These are phyloP conservation scores for Muntiacus muntjak DNA, from an alignment of 2,113 vertebrate species.

Conservation along the genomic window DNA sequence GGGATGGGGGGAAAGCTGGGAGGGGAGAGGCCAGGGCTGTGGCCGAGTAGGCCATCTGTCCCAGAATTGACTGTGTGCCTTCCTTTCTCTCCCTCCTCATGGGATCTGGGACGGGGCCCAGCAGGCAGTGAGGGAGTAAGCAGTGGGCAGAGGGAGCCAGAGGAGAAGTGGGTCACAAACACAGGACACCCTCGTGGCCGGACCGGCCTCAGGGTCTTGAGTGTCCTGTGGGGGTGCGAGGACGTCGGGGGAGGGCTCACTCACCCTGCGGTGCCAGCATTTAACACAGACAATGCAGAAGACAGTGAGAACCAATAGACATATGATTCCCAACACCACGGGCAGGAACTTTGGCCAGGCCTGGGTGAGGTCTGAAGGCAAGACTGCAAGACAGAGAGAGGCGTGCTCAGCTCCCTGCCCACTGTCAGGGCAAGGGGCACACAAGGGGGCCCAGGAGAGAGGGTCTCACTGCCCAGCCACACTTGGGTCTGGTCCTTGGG, in stretches of 20 bases:
- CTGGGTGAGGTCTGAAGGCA: fast-evolving
- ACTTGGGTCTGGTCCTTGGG: not conserved
- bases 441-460: not conserved
- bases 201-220: not conserved
- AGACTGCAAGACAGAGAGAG: conserved; percentile 27
- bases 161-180: not conserved
- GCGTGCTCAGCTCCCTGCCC: not conserved
- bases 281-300: conserved; percentile 41
- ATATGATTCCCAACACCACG: not conserved
- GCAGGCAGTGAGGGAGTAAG: not conserved
- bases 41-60: conserved; percentile 19
- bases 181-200: not conserved
- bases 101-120: not conserved
- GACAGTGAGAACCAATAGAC: conserved; percentile 29
- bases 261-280: conserved; percentile 74
- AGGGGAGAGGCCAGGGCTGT: conserved; percentile 31
- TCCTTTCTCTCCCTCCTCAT: not conserved
- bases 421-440: not conserved
- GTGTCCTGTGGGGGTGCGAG: too few species aligned
- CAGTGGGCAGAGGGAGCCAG: not conserved
- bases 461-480: not conserved
- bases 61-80: not conserved
- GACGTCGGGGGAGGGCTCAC: not conserved
- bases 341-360: not conserved
- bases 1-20: not conserved